These are phyloP conservation scores for Isurus oxyrinchus DNA, from an alignment of 2,113 vertebrate species.

Conservation along the genomic window DNA sequence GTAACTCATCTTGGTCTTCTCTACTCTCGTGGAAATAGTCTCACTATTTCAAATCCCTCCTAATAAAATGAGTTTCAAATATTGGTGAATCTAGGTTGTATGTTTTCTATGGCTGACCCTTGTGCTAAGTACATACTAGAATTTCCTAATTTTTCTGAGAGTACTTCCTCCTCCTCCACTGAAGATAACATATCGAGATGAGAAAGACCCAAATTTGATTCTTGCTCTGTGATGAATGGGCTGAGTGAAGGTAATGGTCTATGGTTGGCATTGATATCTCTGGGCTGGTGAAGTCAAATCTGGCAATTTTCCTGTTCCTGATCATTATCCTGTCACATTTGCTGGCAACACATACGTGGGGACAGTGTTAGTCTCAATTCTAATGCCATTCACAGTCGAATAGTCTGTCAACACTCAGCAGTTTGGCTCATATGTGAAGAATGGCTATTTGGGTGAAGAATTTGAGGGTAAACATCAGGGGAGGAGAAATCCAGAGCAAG, in stretches of 20 bases:
- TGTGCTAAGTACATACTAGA: neutral
- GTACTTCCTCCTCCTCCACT: neutral
- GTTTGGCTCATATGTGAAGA: neutral
- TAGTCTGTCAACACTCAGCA: neutral
- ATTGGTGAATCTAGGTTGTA: neutral
- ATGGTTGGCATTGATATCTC: neutral
- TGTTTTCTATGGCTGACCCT: neutral
- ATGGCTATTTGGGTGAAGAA: neutral
- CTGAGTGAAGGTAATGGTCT: neutral
- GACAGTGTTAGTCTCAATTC: neutral
- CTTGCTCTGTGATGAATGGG: neutral
- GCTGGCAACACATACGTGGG: neutral
- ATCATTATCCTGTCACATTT: neutral
- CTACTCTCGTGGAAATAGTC: neutral
- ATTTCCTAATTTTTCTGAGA: neutral
- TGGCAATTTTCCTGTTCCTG: neutral
- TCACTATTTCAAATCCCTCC: neutral
- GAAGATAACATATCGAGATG: neutral
- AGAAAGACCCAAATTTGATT: neutral
- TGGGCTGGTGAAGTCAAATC: neutral
- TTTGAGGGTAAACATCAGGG: neutral
- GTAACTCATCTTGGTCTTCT: neutral
- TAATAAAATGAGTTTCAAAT: neutral
- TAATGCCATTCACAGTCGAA: neutral
- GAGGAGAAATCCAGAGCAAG: neutral